Conservation (phyloP, 2,888 invertebrate genomes). For the Spilosoma lubricipeda region DNA sequence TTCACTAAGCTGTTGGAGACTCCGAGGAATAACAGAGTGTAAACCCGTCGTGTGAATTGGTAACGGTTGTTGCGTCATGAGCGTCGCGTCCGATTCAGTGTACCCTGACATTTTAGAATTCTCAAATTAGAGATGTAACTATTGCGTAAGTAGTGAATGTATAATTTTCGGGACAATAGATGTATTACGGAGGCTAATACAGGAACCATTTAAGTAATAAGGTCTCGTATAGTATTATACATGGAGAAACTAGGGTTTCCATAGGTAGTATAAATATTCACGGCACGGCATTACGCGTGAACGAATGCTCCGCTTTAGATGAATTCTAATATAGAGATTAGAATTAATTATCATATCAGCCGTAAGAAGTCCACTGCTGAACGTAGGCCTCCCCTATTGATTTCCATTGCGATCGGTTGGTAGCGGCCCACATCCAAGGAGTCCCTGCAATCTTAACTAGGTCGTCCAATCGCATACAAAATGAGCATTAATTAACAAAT, state of each 20-base stretch:
- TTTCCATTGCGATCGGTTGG: no score
- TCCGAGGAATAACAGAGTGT: slow-evolving; percentile 52
- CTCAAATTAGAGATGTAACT: slow-evolving; percentile 57
- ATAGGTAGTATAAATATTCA: not conserved
- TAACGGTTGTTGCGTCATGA: slow-evolving; percentile 74
- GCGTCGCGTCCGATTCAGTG: slow-evolving; percentile 45
- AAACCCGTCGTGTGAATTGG: slow-evolving; percentile 69
- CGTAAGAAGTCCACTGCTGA: no score
- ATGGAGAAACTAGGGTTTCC: slow-evolving; percentile 1
- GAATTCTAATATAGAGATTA: no score
- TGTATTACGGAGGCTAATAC: slow-evolving; percentile 36
- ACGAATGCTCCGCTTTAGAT: no score
- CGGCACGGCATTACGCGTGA: no score
- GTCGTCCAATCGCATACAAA: no score
- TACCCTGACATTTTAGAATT: slow-evolving; percentile 62
- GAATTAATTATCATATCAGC: no score
- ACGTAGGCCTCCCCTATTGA: no score
- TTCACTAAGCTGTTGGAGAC: slow-evolving; percentile 49
- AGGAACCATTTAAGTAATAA: slow-evolving; percentile 45
- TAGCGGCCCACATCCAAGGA: no score
- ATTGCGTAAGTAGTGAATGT: slow-evolving; percentile 55
- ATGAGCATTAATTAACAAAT: no score
- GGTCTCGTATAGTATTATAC: slow-evolving; percentile 13
- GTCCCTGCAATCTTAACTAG: no score
- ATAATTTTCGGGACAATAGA: slow-evolving; percentile 50